phyloP scores from a whole-genome alignment of 2,113 vertebrate species.

The Pelecanus crispus region DNA sequence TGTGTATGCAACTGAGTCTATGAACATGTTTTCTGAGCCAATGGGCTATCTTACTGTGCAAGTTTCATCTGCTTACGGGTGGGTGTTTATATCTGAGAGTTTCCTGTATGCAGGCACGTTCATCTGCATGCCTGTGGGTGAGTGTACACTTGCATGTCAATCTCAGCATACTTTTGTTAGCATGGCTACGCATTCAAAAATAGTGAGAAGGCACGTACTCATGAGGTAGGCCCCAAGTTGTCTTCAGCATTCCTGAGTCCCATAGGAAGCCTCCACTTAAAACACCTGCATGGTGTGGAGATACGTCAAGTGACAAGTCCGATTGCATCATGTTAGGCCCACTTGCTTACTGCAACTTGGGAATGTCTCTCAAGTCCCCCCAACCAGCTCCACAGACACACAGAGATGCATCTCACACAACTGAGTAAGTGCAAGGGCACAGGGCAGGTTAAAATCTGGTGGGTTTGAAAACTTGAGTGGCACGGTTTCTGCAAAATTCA shows the following conservation, averaged over 20 bases:
- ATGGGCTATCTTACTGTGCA: background rate
- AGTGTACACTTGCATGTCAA: background rate
- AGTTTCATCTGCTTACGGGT: background rate
- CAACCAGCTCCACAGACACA: background rate
- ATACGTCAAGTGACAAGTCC: background rate
- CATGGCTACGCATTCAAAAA: background rate
- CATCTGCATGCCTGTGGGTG: background rate
- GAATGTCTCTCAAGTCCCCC: background rate
- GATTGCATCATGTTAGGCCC: background rate
- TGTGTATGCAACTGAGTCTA: background rate
- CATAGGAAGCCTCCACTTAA: background rate
- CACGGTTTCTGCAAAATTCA: background rate
- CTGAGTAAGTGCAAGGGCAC: background rate
- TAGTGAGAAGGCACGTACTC: background rate
- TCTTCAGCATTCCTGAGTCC: background rate
- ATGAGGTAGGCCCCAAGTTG: background rate
- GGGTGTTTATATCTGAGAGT: background rate
- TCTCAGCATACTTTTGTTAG: background rate
- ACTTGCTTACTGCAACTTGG: background rate
- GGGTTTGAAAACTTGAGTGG: background rate
- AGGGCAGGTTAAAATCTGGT: background rate
- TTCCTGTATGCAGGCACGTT: background rate
- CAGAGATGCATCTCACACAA: background rate
- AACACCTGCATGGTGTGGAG: background rate
- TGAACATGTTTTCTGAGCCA: background rate